Evolutionary conservation across 1,140 invertebrate genomes (phyloP).

Genomic region (Rhynchophorus ferrugineus): DNA sequence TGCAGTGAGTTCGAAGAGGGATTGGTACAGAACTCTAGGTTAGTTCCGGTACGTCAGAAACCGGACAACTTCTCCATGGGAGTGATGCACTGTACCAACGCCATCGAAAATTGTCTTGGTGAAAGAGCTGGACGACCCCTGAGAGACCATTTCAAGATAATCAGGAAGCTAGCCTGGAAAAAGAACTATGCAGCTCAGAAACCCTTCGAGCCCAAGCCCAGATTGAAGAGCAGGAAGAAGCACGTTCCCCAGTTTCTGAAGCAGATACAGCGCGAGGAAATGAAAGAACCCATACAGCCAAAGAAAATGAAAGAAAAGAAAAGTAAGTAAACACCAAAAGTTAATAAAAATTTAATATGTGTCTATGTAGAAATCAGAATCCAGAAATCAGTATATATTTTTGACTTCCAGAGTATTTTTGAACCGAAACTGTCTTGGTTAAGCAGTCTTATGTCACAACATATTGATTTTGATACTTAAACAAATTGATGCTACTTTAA

Average conservation of each 20-base stretch:
- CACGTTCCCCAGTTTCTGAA: neutral
- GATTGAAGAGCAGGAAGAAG: constrained; percentile 34
- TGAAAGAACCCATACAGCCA: constrained; percentile 8
- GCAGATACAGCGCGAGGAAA: neutral
- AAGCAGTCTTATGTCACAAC: too few species aligned
- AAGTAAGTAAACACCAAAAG: too few species aligned
- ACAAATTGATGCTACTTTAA: too few species aligned
- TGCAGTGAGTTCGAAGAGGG: constrained; percentile 50
- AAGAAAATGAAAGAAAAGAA: constrained; percentile 8
- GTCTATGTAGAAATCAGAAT: too few species aligned
- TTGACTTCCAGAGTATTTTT: too few species aligned
- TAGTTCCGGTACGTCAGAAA: constrained; percentile 41
- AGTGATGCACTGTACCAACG: constrained; percentile 39
- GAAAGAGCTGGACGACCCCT: constrained; percentile 33
- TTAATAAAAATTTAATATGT: too few species aligned
- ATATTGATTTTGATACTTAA: too few species aligned
- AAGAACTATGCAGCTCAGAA: constrained; percentile 36
- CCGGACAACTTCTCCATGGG: constrained; percentile 49
- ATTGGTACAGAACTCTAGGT: constrained; percentile 45
- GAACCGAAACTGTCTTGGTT: too few species aligned
- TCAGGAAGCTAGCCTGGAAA: constrained; percentile 37
- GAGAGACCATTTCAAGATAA: constrained; percentile 39
- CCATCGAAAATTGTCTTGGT: constrained; percentile 34
- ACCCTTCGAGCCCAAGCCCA: constrained; percentile 43
- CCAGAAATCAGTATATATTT: too few species aligned